These are phyloP conservation scores for Drosophila parabipectinata DNA, from an alignment of 1,140 invertebrate genomes.

Conservation along the genomic window DNA sequence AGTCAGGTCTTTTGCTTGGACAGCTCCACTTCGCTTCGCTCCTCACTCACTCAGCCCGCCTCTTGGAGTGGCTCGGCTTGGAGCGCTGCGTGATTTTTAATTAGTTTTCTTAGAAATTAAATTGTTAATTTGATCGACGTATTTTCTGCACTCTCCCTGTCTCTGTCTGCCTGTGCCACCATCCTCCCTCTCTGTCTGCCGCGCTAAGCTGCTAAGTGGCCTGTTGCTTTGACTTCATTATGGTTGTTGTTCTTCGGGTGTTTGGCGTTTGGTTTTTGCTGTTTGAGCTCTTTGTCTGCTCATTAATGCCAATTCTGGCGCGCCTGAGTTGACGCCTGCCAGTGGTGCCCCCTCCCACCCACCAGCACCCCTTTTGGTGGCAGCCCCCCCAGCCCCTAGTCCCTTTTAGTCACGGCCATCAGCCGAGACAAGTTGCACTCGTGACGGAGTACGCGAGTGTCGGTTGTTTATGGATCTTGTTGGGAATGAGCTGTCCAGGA, in stretches of 20 bases:
- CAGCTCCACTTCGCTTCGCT: conserved; percentile 56
- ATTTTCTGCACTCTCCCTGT: conserved; percentile 50
- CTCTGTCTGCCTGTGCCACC: background rate
- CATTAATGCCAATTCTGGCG: conserved; percentile 81
- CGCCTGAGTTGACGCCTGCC: conserved; percentile 75
- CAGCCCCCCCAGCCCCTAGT: background rate
- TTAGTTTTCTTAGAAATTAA: conserved; percentile 83
- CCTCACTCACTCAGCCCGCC: conserved; percentile 21
- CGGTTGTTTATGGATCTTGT: conserved; percentile 49
- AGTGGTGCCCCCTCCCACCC: conserved; percentile 1
- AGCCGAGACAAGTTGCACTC: conserved; percentile 56
- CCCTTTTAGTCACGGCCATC: conserved; percentile 64
- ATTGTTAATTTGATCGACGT: conserved; percentile 83
- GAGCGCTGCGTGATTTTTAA: conserved; percentile 79
- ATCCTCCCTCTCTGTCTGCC: conserved; percentile 5
- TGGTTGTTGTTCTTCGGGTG: conserved; percentile 18
- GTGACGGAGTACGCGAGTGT: conserved; percentile 44
- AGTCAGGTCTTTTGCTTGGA: conserved; percentile 61
- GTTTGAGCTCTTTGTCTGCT: conserved; percentile 69
- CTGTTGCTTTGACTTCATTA: conserved; percentile 54
- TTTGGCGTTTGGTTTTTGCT: conserved; percentile 22
- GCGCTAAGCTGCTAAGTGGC: conserved; percentile 66
- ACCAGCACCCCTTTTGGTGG: conserved; percentile 5
- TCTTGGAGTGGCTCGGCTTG: conserved; percentile 40
- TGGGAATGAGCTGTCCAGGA: conserved; percentile 25